These are phyloP conservation scores for Spondyliosoma cantharus DNA, from an alignment of 2,797 vertebrate species.

Conservation along the genomic window DNA sequence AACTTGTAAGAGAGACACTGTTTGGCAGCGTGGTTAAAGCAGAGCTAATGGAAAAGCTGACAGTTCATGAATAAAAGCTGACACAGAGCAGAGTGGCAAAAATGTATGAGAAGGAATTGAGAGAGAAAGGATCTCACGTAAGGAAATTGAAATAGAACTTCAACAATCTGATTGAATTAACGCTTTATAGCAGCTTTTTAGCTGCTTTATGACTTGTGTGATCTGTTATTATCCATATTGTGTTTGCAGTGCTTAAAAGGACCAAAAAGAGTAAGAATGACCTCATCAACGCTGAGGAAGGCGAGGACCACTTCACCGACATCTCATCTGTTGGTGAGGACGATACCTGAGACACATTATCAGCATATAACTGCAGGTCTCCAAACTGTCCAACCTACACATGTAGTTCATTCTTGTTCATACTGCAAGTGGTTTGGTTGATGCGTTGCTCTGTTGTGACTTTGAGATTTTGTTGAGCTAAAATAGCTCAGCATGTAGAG, in stretches of 20 bases:
- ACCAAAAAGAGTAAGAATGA: conserved; percentile 96
- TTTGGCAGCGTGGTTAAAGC: not conserved
- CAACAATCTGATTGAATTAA: not conserved
- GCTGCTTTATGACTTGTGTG: not conserved
- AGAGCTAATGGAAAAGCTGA: not conserved
- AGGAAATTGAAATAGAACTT: not conserved
- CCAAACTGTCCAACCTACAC: not conserved
- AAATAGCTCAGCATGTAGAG: not conserved
- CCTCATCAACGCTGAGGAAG: conserved; percentile 95
- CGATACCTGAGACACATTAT: not conserved
- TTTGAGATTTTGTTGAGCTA: not conserved
- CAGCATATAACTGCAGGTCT: not conserved
- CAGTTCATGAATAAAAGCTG: not conserved
- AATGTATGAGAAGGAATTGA: not conserved
- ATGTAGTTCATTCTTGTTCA: not conserved
- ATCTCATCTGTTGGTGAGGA: conserved; percentile 95
- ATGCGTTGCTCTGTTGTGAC: not conserved
- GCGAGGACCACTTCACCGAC: conserved; percentile 95
- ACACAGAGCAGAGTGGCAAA: not conserved
- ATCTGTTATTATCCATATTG: conserved; percentile 2
- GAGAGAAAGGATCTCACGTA: not conserved
- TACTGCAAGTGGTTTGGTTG: not conserved
- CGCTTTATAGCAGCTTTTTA: no score
- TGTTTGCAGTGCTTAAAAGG: conserved; percentile 91
- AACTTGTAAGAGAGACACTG: not conserved